Percentiles rank a stretch among this genome's conserved stretches.
Evolutionary conservation across 2,797 vertebrate genomes (phyloP).

Genomic region (Pipistrellus kuhlii): DNA sequence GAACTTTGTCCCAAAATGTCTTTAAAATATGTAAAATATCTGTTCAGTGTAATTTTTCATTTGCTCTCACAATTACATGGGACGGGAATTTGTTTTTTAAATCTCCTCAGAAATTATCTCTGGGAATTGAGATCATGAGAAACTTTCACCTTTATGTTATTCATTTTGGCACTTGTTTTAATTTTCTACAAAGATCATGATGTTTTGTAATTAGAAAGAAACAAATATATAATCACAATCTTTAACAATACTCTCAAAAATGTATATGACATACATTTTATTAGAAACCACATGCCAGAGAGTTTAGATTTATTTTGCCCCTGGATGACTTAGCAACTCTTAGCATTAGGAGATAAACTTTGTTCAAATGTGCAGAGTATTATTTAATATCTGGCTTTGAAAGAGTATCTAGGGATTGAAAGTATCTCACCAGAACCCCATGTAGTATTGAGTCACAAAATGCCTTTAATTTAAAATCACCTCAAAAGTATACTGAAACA

Average conservation of each 20-base stretch:
- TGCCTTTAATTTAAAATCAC: constrained; percentile 72
- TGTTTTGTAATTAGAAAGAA: constrained; percentile 52
- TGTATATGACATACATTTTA: constrained; percentile 1
- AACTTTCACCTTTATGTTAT: constrained; percentile 33
- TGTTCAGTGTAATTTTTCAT: neutral
- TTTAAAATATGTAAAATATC: constrained; percentile 41
- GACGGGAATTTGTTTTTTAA: neutral
- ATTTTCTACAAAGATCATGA: constrained; percentile 13
- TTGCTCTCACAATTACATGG: constrained; percentile 36
- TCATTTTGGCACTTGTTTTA: constrained; percentile 36
- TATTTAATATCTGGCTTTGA: constrained; percentile 82
- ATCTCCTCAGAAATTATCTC: constrained; percentile 56
- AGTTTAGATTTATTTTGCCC: constrained; percentile 35
- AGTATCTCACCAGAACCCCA: constrained; percentile 82
- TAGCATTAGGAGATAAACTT: constrained; percentile 76
- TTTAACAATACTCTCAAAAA: constrained; percentile 30
- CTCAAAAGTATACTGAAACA: constrained; percentile 60
- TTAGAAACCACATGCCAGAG: constrained; percentile 12
- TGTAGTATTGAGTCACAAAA: constrained; percentile 69
- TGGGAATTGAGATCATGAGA: constrained; percentile 61
- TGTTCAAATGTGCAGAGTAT: constrained; percentile 80
- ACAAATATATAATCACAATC: neutral
- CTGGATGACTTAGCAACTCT: constrained; percentile 75
- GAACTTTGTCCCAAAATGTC: constrained; percentile 28
- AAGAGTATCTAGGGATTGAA: constrained; percentile 80